Evolutionary conservation across 1,140 invertebrate species (phyloP).

Genomic region (Leptonema lineaticorne): DNA sequence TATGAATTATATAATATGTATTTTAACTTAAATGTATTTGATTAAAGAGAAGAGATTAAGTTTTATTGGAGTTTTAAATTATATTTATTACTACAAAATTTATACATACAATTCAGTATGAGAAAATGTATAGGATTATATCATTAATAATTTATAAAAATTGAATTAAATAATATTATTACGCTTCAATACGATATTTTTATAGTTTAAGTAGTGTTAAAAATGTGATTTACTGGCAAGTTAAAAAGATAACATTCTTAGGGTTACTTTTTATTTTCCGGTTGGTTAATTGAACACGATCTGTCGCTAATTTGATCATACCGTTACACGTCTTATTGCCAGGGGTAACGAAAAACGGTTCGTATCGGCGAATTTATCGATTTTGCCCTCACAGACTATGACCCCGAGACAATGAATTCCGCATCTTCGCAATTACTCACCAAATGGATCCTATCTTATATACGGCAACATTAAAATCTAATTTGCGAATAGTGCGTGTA

Average conservation of each 20-base stretch:
- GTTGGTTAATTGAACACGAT: constrained; percentile 28
- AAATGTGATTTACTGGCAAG: too few relatives aligned
- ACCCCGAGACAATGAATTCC: constrained; percentile 3
- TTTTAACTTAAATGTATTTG: too few relatives aligned
- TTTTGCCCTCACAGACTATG: constrained; percentile 17
- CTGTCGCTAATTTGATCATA: constrained; percentile 28
- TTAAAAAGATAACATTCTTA: background rate
- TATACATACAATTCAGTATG: too few relatives aligned
- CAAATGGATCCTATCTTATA: constrained; percentile 18
- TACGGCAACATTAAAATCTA: constrained; percentile 27
- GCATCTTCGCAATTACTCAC: constrained; percentile 25
- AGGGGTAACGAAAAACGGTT: constrained; percentile 22
- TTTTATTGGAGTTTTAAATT: too few relatives aligned
- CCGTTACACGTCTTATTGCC: constrained; percentile 23
- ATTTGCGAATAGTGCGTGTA: constrained; percentile 24
- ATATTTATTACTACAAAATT: too few relatives aligned
- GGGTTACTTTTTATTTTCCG: background rate
- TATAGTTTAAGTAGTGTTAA: too few relatives aligned
- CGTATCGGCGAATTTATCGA: constrained; percentile 7
- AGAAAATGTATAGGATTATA: too few relatives aligned
- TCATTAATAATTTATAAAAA: too few relatives aligned
- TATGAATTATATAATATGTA: too few relatives aligned
- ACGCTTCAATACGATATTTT: too few relatives aligned
- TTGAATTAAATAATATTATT: too few relatives aligned
- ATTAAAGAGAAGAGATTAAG: too few relatives aligned